These are phyloP conservation scores for Calyptomena viridis DNA, from an alignment of 2,113 vertebrate genomes.

Conservation along the genomic window DNA sequence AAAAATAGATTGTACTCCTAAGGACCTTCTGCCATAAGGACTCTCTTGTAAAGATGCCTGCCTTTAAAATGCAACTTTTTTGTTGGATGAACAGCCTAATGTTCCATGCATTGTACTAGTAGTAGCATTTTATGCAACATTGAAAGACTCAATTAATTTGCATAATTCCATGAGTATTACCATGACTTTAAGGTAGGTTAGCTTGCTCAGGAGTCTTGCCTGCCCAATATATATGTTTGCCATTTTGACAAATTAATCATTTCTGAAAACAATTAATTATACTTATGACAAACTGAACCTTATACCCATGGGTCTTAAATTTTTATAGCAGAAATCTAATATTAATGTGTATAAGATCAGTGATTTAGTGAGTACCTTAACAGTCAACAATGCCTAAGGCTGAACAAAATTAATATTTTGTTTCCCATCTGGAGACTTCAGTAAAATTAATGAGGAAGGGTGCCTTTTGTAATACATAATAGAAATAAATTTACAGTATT, in stretches of 20 bases:
- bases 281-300: conserved; percentile 97
- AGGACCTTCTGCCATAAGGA: conserved; percentile 81
- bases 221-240: conserved; percentile 81
- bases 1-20: conserved; percentile 84
- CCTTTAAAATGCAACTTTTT: conserved; percentile 83
- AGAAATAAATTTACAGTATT: conserved; percentile 86
- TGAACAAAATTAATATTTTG: conserved; percentile 99
- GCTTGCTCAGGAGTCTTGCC: conserved; percentile 82
- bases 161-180: conserved; percentile 97
- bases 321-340: conserved; percentile 86
- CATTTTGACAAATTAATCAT: conserved; percentile 96
- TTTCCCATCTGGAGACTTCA: conserved; percentile 99
- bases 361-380: conserved; percentile 97
- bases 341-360: conserved; percentile 88
- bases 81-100: conserved; percentile 99
- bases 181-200: conserved; percentile 92
- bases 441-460: conserved; percentile 98
- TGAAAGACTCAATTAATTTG: conserved; percentile 99
- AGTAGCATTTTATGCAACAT: conserved; percentile 99
- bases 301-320: conserved; percentile 86
- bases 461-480: conserved; percentile 86
- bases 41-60: conserved; percentile 85
- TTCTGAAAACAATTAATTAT: conserved; percentile 98
- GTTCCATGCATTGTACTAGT: conserved; percentile 96
- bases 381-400: conserved; percentile 92